phyloP scores from a whole-genome alignment of 2,113 vertebrate genomes.

The Rhodinocichla rosea region DNA sequence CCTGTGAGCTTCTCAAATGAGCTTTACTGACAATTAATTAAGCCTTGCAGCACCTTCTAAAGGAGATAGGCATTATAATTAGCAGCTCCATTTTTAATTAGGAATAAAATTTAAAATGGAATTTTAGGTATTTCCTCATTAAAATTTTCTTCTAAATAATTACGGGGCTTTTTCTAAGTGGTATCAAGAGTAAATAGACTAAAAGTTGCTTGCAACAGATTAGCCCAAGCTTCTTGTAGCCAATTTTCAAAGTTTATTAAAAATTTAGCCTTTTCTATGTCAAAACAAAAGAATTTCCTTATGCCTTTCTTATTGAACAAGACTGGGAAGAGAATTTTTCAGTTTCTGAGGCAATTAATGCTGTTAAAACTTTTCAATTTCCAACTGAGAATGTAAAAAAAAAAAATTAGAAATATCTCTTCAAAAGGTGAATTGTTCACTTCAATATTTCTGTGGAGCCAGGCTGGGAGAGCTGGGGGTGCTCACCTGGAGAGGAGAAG shows the following conservation, averaged over 20 bases:
- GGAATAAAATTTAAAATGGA: constrained; percentile 19
- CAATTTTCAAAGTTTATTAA: not conserved
- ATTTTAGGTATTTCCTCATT: constrained; percentile 20
- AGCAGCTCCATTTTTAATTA: constrained; percentile 48
- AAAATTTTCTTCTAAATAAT: not conserved
- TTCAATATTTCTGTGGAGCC: not conserved
- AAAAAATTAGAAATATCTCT: not conserved
- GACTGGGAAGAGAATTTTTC: not conserved
- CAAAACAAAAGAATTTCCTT: not conserved
- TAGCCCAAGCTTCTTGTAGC: not conserved
- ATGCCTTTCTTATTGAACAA: not conserved
- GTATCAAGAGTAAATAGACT: not conserved
- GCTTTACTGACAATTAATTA: constrained; percentile 35
- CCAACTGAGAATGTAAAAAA: not conserved
- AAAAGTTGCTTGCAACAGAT: not conserved
- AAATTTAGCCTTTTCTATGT: not conserved
- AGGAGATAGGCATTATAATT: constrained; percentile 43
- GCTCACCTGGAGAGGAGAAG: not conserved
- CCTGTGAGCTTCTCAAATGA: constrained; percentile 1
- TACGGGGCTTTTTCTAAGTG: not conserved
- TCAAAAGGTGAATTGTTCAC: not conserved
- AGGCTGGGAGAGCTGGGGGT: not conserved
- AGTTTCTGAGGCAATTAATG: not conserved
- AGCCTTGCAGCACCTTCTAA: constrained; percentile 38
- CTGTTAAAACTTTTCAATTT: not conserved